Base-by-base conservation (phyloP, 2,113 vertebrate genomes). In the Mesocricetus auratus region DNA sequence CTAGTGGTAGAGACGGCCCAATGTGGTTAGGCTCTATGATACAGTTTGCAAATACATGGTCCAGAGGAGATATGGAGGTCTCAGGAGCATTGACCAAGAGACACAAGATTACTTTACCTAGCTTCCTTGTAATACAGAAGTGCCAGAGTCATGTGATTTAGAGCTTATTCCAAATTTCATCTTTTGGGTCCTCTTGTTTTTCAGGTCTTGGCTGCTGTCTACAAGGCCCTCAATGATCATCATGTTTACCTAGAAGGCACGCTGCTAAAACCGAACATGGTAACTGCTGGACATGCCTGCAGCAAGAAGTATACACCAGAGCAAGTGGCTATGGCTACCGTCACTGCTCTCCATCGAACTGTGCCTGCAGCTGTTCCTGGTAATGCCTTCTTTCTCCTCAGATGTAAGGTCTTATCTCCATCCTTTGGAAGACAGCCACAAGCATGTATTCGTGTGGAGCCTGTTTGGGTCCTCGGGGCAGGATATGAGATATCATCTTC, bases 221-320 rank as follows among this genome's bases (percentile, higher is more conserved):
- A 99, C 97, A 99, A 99, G 98, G 99, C 99, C 66, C 98, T 99
- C 96, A 99, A 98, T 56, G 99, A 99, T 56, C 99, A 99, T 87
- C 99, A 99, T 0, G 99, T 99, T 69, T 99, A 99, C 97, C 98
- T 99, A 98, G 99, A 99, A 95, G 99, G 99, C 33, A 99, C 99
- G 8, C 97, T 99, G 95, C 98, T 99, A 96, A 99, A 99, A 97
- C 99, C 99, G 97, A 99, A 99, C 98, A 99, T 99, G 99, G 99
- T 99, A 96, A 99, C 98, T 0, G 98, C 99, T 75, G 99, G 99
- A 50, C 99, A 99, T 64, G 98, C 99, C 97, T 99, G 99, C 97
- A 56, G 99, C 45, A 99, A 99, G 98, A 99, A 99, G 98, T 99
- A 98, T 97, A 99, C 98, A 95, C 99, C 99, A 89, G 98, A 99